Evolutionary conservation across 2,797 vertebrate genomes (phyloP).

Genomic region (Gouania willdenowi): DNA sequence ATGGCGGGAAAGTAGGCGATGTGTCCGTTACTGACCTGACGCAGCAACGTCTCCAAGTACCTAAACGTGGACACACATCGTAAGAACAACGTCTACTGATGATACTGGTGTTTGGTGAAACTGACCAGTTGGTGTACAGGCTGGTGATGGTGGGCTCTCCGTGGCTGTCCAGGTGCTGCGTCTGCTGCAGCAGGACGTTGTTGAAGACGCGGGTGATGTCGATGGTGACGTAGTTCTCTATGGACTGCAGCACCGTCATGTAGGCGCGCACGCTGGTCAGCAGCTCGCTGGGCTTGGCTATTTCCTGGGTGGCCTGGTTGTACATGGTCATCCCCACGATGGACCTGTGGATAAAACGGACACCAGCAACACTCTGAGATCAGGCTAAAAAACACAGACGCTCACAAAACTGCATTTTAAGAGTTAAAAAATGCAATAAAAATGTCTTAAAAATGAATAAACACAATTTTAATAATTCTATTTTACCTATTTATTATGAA

Average conservation of each 20-base stretch:
- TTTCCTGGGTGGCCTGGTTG: constrained; percentile 98
- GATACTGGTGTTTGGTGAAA: too few species aligned
- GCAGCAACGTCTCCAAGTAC: constrained; percentile 97
- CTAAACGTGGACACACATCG: constrained; percentile 59
- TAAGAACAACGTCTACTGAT: too few species aligned
- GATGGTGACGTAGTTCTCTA: constrained; percentile 98
- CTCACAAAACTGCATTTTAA: too few species aligned
- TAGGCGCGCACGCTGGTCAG: constrained; percentile 96
- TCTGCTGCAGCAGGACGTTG: constrained; percentile 98
- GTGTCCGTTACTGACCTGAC: constrained; percentile 98
- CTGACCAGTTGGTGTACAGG: constrained; percentile 95
- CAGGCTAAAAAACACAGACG: too few species aligned
- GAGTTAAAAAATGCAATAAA: too few species aligned
- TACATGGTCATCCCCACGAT: constrained; percentile 96
- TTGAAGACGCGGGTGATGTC: constrained; percentile 99
- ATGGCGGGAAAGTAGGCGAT: constrained; percentile 98
- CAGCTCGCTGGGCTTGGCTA: constrained; percentile 97
- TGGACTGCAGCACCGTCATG: constrained; percentile 98
- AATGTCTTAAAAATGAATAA: background rate
- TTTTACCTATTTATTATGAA: too few species aligned
- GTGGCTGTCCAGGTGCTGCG: constrained; percentile 97
- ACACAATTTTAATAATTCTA: too few species aligned
- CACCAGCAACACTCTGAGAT: too few species aligned
- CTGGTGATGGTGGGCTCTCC: constrained; percentile 99
- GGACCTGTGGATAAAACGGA: constrained; percentile 57